phyloP scores from a whole-genome alignment of 2,113 vertebrate species.

The Phalacrocorax pelagicus region DNA sequence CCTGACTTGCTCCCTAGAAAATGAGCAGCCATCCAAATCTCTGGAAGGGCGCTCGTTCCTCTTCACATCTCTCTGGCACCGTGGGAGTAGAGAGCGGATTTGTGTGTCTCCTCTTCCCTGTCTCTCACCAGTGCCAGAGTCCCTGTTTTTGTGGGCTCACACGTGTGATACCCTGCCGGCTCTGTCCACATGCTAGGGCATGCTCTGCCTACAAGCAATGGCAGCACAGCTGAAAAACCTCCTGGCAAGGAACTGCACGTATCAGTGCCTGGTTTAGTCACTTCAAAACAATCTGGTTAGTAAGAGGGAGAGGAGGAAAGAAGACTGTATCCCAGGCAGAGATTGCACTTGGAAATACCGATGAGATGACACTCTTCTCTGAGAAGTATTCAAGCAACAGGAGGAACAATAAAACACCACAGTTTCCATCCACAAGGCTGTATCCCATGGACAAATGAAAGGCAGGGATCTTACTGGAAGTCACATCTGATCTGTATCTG shows the following conservation, averaged over 20 bases:
- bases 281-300: slow-evolving; percentile 45
- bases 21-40: fast-evolving
- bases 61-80: neutral
- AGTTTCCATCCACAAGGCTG: neutral
- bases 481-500: neutral
- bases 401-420: neutral
- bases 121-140: neutral
- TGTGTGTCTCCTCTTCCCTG: neutral
- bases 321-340: slow-evolving; percentile 42
- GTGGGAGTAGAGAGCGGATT: neutral
- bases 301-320: slow-evolving; percentile 21
- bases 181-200: neutral
- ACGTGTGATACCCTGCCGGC: neutral
- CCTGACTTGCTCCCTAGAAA: neutral
- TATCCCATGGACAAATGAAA: neutral
- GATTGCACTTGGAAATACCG: slow-evolving; percentile 33
- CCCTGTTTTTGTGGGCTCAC: neutral
- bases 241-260: slow-evolving; percentile 2
- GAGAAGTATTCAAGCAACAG: slow-evolving; percentile 18
- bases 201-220: neutral
- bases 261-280: slow-evolving; percentile 33
- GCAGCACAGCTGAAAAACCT: neutral
- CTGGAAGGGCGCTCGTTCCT: fast-evolving
- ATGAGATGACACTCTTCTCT: slow-evolving; percentile 38
- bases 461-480: neutral